Conservation (phyloP, 1,140 invertebrate species). For the Lepidostoma basale region DNA sequence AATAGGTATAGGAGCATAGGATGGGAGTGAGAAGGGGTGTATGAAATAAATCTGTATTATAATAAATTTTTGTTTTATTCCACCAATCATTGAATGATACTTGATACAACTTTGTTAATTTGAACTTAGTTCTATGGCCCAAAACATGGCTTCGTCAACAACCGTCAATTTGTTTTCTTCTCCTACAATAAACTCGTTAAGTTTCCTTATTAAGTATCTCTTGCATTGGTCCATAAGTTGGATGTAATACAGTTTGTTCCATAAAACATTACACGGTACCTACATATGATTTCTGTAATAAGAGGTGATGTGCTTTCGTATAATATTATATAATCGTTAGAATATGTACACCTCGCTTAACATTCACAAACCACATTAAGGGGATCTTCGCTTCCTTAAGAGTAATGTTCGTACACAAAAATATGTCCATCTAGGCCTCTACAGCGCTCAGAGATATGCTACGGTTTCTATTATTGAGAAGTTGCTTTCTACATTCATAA, state of each 20-base stretch:
- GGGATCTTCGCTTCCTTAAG: conserved; percentile 30
- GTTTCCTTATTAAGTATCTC: conserved; percentile 39
- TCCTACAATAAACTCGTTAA: conserved; percentile 46
- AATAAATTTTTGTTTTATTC: conserved; percentile 45
- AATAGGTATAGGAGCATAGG: background rate
- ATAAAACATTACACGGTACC: conserved; percentile 32
- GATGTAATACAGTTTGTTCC: conserved; percentile 43
- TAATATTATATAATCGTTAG: conserved; percentile 36
- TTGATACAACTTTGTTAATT: conserved; percentile 44
- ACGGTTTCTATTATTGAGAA: conserved; percentile 31
- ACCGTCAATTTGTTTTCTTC: conserved; percentile 47
- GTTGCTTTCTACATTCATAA: conserved; percentile 26
- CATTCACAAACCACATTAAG: conserved; percentile 46
- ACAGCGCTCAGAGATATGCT: conserved; percentile 33
- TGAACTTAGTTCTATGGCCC: conserved; percentile 47
- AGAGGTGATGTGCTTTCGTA: conserved; percentile 41
- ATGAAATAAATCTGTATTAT: conserved; percentile 31
- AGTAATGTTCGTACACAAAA: conserved; percentile 28
- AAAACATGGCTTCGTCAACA: conserved; percentile 47
- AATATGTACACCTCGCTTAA: conserved; percentile 39
- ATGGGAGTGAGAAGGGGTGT: no score
- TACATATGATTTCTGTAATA: conserved; percentile 35
- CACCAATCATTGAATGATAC: conserved; percentile 43
- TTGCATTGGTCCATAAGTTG: conserved; percentile 45
- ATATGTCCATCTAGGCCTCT: conserved; percentile 24